These are phyloP conservation scores for Barypeithes pellucidus DNA, from an alignment of 2,888 invertebrate genomes.

Conservation along the genomic window DNA sequence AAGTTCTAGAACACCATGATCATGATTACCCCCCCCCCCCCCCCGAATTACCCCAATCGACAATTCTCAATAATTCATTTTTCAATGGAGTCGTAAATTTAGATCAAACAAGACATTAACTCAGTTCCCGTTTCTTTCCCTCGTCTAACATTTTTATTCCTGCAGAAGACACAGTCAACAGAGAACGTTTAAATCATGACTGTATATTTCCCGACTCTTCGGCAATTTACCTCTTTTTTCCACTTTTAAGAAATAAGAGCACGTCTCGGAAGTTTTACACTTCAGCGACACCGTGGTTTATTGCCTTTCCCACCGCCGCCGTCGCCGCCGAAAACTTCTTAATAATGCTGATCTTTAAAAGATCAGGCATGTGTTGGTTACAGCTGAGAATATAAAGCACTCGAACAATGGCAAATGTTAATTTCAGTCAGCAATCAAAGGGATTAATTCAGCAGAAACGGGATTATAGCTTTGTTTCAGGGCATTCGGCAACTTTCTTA, in stretches of 20 bases:
- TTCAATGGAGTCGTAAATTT: too few relatives aligned
- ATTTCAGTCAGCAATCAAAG: conserved; percentile 60
- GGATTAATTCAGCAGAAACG: conserved; percentile 64
- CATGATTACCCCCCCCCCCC: too few relatives aligned
- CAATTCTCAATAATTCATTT: too few relatives aligned
- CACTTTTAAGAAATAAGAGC: conserved; percentile 62
- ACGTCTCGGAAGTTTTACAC: conserved; percentile 66
- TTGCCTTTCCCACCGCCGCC: conserved; percentile 61
- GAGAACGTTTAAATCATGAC: conserved; percentile 63
- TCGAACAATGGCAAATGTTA: conserved; percentile 65
- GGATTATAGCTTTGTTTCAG: conserved; percentile 61
- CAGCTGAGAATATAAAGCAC: conserved; percentile 64
- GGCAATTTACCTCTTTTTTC: conserved; percentile 64
- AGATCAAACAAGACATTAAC: too few relatives aligned
- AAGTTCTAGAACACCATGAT: too few relatives aligned
- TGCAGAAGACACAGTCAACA: conserved; percentile 24
- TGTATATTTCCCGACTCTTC: conserved; percentile 64
- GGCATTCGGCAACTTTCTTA: conserved; percentile 31
- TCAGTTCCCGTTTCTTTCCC: conserved; percentile 33
- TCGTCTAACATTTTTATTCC: conserved; percentile 16
- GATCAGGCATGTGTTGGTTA: conserved; percentile 67
- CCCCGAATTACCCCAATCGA: too few relatives aligned
- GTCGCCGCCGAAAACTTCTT: conserved; percentile 56
- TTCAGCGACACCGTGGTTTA: conserved; percentile 67
- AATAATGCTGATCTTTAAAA: conserved; percentile 68